Conservation (phyloP, 2,797 vertebrate species). For the Phoebastria nigripes region DNA sequence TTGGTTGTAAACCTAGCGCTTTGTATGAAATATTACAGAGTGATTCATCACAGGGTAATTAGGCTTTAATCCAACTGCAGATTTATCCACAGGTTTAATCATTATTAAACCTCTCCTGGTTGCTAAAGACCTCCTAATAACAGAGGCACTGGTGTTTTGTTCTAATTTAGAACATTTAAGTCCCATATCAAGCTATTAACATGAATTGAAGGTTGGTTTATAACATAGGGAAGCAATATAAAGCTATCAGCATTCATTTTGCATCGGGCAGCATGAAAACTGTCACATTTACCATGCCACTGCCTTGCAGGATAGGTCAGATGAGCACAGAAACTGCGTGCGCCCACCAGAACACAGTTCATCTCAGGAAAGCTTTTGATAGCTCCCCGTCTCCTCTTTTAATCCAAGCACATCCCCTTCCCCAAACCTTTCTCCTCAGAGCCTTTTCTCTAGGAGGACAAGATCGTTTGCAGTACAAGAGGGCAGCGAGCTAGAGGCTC, state of each 20-base stretch:
- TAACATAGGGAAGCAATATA: background rate
- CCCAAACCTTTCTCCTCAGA: background rate
- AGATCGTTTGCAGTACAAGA: background rate
- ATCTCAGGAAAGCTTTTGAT: background rate
- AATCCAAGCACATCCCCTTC: background rate
- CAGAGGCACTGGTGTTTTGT: background rate
- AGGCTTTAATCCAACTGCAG: slow-evolving; percentile 31
- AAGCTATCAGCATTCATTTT: background rate
- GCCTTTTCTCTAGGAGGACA: background rate
- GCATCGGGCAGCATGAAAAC: background rate
- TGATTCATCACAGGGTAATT: slow-evolving; percentile 23
- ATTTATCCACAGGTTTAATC: background rate
- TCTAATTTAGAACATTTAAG: background rate
- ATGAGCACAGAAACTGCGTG: background rate
- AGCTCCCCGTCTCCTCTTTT: background rate
- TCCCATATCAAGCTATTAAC: background rate
- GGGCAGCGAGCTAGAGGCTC: background rate
- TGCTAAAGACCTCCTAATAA: slow-evolving; percentile 13
- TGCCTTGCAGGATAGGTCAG: background rate
- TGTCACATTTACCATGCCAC: background rate
- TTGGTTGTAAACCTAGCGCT: background rate
- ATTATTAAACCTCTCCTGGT: background rate
- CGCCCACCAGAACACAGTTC: background rate
- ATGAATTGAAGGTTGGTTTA: background rate
- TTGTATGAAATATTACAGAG: background rate